Conservation (phyloP, 2,113 vertebrate genomes). For the Cephalophus harveyi region DNA sequence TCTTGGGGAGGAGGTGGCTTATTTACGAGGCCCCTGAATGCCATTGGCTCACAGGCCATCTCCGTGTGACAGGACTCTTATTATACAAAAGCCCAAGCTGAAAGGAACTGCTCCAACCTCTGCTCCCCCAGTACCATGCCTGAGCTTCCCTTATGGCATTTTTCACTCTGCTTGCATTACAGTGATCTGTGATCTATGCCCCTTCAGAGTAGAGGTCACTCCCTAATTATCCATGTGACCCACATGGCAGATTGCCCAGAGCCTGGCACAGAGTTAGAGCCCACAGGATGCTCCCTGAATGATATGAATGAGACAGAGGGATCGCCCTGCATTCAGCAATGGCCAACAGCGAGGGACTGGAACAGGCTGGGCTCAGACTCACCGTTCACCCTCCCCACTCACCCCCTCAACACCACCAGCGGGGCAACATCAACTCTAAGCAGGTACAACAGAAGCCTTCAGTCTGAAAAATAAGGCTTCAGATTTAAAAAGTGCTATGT, state of each 20-base stretch:
- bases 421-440: not conserved
- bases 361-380: not conserved
- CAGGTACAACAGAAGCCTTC: not conserved
- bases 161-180: not conserved
- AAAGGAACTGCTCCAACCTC: not conserved
- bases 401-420: not conserved
- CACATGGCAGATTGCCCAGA: not conserved
- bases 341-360: not conserved
- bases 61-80: not conserved
- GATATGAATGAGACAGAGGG: not conserved
- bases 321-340: not conserved
- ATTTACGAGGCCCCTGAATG: not conserved
- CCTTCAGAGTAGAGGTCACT: not conserved
- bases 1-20: not conserved
- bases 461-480: slow-evolving; percentile 9
- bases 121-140: not conserved
- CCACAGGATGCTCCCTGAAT: not conserved
- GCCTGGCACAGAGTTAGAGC: not conserved
- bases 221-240: not conserved
- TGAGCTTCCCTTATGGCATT: not conserved
- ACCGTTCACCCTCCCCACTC: not conserved
- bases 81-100: not conserved
- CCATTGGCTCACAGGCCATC: not conserved
- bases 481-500: slow-evolving; percentile 34
- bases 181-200: not conserved